Conservation (phyloP, 2,113 vertebrate genomes). For the Xenus cinereus region DNA sequence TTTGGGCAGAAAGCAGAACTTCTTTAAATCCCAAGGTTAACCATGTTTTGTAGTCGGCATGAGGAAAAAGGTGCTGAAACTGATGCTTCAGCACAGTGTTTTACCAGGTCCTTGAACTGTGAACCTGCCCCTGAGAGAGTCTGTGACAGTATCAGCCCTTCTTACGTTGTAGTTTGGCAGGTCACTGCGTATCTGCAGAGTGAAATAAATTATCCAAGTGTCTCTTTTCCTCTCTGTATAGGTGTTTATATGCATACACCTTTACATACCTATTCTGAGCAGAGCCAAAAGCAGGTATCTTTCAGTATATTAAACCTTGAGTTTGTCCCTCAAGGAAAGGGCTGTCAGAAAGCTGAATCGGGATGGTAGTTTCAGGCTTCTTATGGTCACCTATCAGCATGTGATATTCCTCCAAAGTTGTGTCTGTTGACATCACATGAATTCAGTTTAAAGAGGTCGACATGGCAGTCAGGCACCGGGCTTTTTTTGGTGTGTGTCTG, state of each 20-base stretch:
- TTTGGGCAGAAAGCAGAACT: background rate
- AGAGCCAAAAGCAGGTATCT: background rate
- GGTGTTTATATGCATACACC: background rate
- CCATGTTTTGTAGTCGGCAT: background rate
- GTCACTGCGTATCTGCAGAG: background rate
- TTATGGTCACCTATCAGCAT: background rate
- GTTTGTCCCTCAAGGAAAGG: background rate
- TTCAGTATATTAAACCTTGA: background rate
- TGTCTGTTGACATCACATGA: background rate
- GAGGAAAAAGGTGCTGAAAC: background rate
- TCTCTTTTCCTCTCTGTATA: background rate
- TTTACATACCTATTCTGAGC: background rate
- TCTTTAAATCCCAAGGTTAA: background rate
- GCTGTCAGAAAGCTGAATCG: background rate
- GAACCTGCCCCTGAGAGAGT: background rate
- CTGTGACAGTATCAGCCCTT: background rate
- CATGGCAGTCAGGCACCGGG: background rate
- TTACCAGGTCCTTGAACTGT: background rate
- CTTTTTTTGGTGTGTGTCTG: background rate
- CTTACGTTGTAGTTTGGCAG: rapidly evolving
- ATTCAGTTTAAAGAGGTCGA: background rate
- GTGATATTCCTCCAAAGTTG: background rate
- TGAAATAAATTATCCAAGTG: background rate
- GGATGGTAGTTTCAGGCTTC: background rate
- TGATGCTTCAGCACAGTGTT: background rate